phyloP scores from a whole-genome alignment of 2,888 invertebrate genomes.

The Pyrgus malvae region DNA sequence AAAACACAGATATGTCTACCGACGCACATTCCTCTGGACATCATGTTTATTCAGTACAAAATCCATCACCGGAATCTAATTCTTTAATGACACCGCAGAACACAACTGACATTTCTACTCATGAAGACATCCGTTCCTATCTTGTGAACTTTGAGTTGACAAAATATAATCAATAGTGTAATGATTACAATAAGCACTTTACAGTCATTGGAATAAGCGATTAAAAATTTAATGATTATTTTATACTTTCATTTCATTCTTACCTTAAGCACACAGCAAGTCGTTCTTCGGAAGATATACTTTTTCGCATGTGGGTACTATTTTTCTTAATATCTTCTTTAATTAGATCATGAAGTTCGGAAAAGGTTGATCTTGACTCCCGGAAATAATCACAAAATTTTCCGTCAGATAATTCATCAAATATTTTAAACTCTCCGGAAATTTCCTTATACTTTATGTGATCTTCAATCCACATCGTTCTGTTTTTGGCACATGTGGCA shows the following conservation, averaged over 20 bases:
- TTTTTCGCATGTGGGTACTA: neutral
- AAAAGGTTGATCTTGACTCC: neutral
- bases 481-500: neutral
- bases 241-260: neutral
- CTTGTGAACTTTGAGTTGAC: no score
- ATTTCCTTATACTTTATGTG: neutral
- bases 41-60: no score
- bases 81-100: no score
- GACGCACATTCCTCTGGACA: no score
- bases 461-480: neutral
- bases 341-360: neutral
- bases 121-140: no score
- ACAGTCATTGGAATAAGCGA: neutral
- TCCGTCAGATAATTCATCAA: no score
- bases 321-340: neutral
- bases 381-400: neutral
- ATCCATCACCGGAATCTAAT: no score
- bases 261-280: neutral
- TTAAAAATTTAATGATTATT: neutral
- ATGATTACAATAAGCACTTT: no score
- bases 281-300: neutral
- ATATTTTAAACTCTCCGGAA: neutral
- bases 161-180: no score
- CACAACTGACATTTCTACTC: no score
- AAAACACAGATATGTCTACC: no score